Conservation (phyloP, 2,888 invertebrate genomes). For the Caenorhabditis sp. region DNA sequence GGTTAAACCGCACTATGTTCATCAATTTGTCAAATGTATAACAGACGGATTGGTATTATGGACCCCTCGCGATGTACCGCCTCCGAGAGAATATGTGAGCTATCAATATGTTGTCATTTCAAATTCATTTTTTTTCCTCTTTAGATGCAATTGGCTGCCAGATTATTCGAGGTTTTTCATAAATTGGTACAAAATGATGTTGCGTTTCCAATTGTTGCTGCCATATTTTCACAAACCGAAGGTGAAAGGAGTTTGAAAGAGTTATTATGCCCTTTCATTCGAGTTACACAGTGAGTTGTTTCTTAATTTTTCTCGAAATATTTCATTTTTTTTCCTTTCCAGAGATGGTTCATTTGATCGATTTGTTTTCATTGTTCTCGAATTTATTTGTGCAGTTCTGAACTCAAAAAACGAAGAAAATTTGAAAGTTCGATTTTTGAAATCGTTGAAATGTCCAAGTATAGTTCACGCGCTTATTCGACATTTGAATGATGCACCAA, state of each 20-base stretch:
- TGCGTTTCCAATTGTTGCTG: background rate
- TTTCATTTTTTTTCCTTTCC: constrained; percentile 2
- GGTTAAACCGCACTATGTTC: constrained; percentile 3
- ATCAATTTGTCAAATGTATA: constrained; percentile 14
- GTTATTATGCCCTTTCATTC: background rate
- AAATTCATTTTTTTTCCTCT: background rate
- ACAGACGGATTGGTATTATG: constrained; percentile 18
- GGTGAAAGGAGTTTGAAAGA: constrained; percentile 5
- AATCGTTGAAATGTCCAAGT: constrained; percentile 2
- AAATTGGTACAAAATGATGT: background rate
- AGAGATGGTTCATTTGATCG: constrained; percentile 4
- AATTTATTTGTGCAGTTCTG: background rate
- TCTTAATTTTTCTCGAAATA: too few relatives aligned
- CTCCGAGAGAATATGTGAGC: constrained; percentile 9
- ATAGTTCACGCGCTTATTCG: constrained; percentile 6
- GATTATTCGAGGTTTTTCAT: constrained; percentile 2
- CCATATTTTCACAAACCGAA: background rate
- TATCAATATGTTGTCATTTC: background rate
- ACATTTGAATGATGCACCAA: constrained; percentile 7
- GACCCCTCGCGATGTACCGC: constrained; percentile 10
- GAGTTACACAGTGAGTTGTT: constrained; percentile 3
- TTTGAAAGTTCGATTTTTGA: constrained; percentile 2
- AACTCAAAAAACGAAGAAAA: background rate
- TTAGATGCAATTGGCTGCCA: background rate
- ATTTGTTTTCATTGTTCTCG: background rate